Evolutionary conservation across 2,113 vertebrate species (phyloP).

Genomic region (Daboia siamensis): DNA sequence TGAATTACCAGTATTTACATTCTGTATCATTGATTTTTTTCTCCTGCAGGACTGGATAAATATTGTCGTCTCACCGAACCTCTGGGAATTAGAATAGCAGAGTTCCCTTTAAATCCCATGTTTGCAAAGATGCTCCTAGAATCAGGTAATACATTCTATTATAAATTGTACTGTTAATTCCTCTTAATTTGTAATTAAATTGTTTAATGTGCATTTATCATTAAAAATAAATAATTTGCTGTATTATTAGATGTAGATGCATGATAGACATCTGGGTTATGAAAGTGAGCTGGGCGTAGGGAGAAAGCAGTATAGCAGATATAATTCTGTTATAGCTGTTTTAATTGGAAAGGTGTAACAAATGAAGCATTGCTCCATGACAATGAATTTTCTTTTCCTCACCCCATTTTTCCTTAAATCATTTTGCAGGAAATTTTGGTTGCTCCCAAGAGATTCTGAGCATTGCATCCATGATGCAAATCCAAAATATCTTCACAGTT

Average conservation of each 20-base stretch:
- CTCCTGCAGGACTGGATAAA: conserved; percentile 86
- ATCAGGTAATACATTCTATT: conserved; percentile 70
- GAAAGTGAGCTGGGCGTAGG: neutral
- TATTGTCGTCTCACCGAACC: conserved; percentile 92
- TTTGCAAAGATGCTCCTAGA: conserved; percentile 99
- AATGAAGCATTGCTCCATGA: neutral
- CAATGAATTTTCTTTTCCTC: neutral
- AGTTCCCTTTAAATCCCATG: conserved; percentile 97
- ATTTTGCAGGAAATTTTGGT: conserved; percentile 84
- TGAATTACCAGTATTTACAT: neutral
- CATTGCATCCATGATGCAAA: conserved; percentile 99
- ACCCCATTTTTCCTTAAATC: conserved; percentile 9
- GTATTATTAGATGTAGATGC: neutral
- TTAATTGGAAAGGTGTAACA: neutral
- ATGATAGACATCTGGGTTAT: neutral
- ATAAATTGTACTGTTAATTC: neutral
- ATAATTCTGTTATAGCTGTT: neutral
- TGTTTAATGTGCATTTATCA: neutral
- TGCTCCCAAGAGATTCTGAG: conserved; percentile 96
- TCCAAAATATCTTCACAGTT: conserved; percentile 90
- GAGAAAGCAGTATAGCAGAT: neutral
- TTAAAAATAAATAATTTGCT: neutral
- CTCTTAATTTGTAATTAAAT: neutral
- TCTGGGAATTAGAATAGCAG: conserved; percentile 91
- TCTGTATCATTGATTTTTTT: neutral